These are phyloP conservation scores for Kryptolebias marmoratus DNA, from an alignment of 2,113 vertebrate species.

Conservation along the genomic window DNA sequence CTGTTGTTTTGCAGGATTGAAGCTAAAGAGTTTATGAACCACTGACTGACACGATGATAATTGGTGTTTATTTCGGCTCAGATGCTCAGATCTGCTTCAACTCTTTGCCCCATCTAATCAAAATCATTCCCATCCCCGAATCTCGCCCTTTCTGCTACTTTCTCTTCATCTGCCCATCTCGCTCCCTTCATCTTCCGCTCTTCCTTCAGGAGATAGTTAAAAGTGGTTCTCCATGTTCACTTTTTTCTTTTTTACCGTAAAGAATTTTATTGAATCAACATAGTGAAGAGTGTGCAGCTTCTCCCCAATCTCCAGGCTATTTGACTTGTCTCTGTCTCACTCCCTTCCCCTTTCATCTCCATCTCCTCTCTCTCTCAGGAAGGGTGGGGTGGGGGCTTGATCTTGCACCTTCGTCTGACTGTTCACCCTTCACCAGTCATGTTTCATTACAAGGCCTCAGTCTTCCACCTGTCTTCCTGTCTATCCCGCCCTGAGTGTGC, in stretches of 20 bases:
- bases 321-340: constrained; percentile 10
- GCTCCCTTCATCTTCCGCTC: constrained; percentile 10
- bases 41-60: not conserved
- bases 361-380: constrained; percentile 23
- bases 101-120: not conserved
- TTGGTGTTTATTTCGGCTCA: not conserved
- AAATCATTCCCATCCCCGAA: not conserved
- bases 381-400: constrained; percentile 19
- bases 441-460: constrained; percentile 67
- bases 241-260: constrained; percentile 7
- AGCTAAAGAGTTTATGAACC: not conserved
- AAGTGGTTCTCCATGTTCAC: not conserved
- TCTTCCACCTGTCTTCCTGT: constrained; percentile 39
- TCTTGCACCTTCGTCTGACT: constrained; percentile 46
- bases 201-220: not conserved
- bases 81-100: not conserved
- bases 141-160: not conserved
- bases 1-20: not conserved
- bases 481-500: constrained; percentile 12
- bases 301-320: constrained; percentile 11
- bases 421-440: constrained; percentile 58
- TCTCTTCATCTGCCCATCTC: constrained; percentile 1
- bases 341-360: constrained; percentile 34
- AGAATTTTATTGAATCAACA: constrained; percentile 34
- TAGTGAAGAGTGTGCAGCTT: constrained; percentile 1